Evolutionary conservation across 2,113 vertebrate species (phyloP), one percentile per base, ranked within the genome.

Genomic region (Camelus bactrianus): DNA sequence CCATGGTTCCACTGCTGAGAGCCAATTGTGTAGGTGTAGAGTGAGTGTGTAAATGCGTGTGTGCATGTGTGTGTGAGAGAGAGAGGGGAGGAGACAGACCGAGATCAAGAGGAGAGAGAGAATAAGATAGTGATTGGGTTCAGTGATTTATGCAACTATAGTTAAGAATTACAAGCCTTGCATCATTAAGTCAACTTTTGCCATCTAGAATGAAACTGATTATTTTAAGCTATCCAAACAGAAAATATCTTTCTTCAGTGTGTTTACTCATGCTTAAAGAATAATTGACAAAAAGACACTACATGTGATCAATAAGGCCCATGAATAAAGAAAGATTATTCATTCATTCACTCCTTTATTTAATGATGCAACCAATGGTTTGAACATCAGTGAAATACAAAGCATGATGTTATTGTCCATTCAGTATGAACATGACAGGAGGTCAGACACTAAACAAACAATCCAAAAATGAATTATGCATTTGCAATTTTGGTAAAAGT

Each of bases 361-460:
- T 94, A 94, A 60, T 77, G 72, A 88, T 72, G 81, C 35, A 94
- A 58, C 5, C 8, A 26, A 60, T 85, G n/a, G 54, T 96, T 35
- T 75, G 6, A 93, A 32, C 8, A 82, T 56, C 26, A 79, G 3
- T 81, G 30, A 97, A 35, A 91, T 67, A 64, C 3, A 91, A 52
- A 94, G 16, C 9, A 54, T 8, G 3, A 30, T 67, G 1, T 26
- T 85, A 93, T 38, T 72, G 12, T 83, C 22, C 22, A 80, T 20
- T n/a, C 1, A 56, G 3, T 80, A 20, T 46, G 58, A 87, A 60
- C 30, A 65, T 80, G 13, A 42, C 30, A 56, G n/a, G 38, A n/a
- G 28, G 8, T 75, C 30, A 70, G 60, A 65, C 12, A 54, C 17
- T 32, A 77, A 96, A 38, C 48, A 84, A 85, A 83, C 50, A 94